Conservation (phyloP, 2,797 vertebrate genomes). For the Xiphorhynchus erythropygius region DNA sequence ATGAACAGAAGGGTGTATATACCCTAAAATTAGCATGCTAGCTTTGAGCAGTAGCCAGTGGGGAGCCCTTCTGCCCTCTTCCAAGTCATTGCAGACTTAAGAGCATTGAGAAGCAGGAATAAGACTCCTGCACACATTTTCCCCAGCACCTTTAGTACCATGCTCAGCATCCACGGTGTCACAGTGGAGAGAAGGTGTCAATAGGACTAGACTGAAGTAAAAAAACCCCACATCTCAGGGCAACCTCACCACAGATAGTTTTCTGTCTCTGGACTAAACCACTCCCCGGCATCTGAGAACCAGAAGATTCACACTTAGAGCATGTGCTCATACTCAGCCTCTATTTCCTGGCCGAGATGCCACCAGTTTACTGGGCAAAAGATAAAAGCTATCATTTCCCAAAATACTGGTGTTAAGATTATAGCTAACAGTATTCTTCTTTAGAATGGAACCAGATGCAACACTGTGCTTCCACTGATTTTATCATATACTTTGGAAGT, state of each 20-base stretch:
- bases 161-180: background rate
- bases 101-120: background rate
- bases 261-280: background rate
- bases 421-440: background rate
- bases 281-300: background rate
- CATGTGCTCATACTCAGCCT: background rate
- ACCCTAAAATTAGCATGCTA: background rate
- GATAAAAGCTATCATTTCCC: background rate
- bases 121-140: background rate
- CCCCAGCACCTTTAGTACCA: background rate
- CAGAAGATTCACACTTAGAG: background rate
- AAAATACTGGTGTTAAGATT: background rate
- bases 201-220: background rate
- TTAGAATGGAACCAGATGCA: background rate
- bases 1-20: background rate
- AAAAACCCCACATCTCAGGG: background rate
- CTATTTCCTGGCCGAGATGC: background rate
- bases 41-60: background rate
- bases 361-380: background rate
- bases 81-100: background rate
- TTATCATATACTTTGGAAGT: background rate
- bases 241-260: background rate
- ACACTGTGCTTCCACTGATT: background rate
- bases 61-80: background rate
- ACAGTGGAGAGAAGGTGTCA: background rate